Conservation (phyloP, 2,113 vertebrate genomes). For the Clupea harengus region DNA sequence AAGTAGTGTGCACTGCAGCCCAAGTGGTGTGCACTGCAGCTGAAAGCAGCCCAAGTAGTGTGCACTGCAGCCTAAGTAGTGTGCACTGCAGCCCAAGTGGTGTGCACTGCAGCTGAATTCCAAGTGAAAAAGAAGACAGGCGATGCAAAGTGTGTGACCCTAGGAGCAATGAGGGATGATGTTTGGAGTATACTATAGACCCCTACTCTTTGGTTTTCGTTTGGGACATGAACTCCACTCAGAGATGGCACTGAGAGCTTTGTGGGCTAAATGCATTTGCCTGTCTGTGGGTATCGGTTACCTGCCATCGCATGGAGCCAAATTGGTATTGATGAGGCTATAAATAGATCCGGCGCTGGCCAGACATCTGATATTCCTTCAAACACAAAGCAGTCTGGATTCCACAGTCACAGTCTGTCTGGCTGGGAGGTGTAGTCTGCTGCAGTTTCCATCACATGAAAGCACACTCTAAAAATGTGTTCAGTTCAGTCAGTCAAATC, state of each 20-base stretch:
- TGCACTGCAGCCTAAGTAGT: too few species aligned
- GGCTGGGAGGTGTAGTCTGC: background rate
- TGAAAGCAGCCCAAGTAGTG: too few species aligned
- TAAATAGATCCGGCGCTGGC: background rate
- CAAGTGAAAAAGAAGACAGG: too few species aligned
- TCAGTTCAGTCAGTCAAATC: background rate
- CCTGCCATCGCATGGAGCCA: background rate
- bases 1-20: too few species aligned
- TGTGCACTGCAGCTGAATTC: too few species aligned
- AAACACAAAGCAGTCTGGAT: constrained; percentile 3
- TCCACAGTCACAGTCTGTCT: background rate
- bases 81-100: too few species aligned
- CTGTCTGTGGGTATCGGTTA: background rate
- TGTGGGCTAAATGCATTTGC: background rate
- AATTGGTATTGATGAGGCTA: background rate
- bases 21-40: too few species aligned
- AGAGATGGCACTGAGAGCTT: background rate
- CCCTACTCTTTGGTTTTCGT: background rate
- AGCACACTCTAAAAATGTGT: constrained; percentile 2
- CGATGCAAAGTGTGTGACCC: too few species aligned
- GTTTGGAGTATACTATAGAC: background rate
- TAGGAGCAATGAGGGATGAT: background rate
- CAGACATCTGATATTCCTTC: background rate
- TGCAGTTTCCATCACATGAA: background rate
- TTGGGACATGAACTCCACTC: background rate